phyloP scores from a whole-genome alignment of 2,113 vertebrate species.

The Parus major region DNA sequence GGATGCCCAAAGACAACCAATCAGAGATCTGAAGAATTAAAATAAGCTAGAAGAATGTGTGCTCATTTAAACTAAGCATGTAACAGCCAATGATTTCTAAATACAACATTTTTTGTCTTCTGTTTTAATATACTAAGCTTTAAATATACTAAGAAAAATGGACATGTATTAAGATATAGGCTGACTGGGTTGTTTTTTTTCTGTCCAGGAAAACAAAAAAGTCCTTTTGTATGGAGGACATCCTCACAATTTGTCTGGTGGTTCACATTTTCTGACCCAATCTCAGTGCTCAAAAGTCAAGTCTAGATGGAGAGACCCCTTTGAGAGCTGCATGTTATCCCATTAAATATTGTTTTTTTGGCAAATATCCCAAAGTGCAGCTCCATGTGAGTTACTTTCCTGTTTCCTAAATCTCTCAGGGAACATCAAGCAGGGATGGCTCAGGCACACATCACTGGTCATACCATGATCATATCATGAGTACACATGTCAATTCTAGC shows the following conservation, averaged over 20 bases:
- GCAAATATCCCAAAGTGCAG: not conserved
- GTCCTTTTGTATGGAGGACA: not conserved
- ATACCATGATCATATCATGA: not conserved
- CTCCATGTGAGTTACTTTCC: not conserved
- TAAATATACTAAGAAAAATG: not conserved
- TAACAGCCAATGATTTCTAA: not conserved
- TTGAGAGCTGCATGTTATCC: not conserved
- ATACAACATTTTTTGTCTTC: not conserved
- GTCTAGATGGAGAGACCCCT: not conserved
- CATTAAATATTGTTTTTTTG: not conserved
- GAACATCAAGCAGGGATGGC: not conserved
- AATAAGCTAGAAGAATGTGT: not conserved
- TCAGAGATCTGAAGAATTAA: not conserved
- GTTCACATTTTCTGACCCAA: not conserved
- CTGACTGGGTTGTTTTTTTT: not conserved
- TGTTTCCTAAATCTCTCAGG: not conserved
- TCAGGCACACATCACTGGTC: not conserved
- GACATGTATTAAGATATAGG: not conserved
- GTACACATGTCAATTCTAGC: not conserved
- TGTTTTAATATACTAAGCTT: not conserved
- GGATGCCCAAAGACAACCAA: not conserved
- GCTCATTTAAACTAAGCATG: not conserved
- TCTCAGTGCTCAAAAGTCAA: not conserved
- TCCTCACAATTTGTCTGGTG: not conserved
- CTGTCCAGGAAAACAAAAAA: not conserved